A percentile compares a stretch with the other conserved stretches of the same genome.
Evolutionary conservation across 2,113 vertebrate genomes (phyloP).

Genomic region (Lophura nycthemera): DNA sequence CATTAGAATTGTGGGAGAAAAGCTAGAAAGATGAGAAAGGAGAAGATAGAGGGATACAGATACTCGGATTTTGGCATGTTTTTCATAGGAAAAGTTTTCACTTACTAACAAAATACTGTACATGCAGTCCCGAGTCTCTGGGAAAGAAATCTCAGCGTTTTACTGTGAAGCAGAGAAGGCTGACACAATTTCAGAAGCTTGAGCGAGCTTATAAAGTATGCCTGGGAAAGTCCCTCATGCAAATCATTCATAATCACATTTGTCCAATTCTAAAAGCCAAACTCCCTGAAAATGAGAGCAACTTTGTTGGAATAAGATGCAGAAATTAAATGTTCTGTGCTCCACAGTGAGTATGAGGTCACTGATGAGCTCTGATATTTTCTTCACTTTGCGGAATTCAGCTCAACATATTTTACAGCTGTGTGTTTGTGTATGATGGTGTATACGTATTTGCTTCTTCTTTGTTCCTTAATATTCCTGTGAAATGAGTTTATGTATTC

Average conservation of each 20-base stretch:
- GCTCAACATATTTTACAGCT: not conserved
- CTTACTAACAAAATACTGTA: not conserved
- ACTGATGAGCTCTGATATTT: slow-evolving; percentile 12
- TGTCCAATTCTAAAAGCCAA: slow-evolving; percentile 20
- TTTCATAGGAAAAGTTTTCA: not conserved
- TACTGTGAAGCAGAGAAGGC: slow-evolving; percentile 11
- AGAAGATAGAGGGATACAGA: not conserved
- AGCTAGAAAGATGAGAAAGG: not conserved
- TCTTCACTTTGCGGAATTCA: slow-evolving; percentile 2
- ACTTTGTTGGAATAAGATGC: not conserved
- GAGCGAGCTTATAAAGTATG: slow-evolving; percentile 28
- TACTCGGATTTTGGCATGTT: not conserved
- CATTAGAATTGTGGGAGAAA: slow-evolving; percentile 28
- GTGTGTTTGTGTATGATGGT: not conserved
- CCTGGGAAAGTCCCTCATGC: slow-evolving; percentile 70
- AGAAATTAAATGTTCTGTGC: slow-evolving; percentile 28
- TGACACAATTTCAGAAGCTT: slow-evolving; percentile 36
- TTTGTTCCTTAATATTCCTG: not conserved
- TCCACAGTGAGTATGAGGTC: not conserved
- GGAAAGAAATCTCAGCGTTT: slow-evolving; percentile 8
- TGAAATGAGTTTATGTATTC: not conserved
- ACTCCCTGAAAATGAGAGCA: slow-evolving; percentile 31
- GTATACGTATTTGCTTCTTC: not conserved
- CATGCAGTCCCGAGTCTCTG: not conserved
- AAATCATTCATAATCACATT: slow-evolving; percentile 35